A percentile compares a stretch with the other conserved stretches of the same genome.
Conservation (phyloP, 2,113 vertebrate species). For the Amblyopsis rosae region DNA sequence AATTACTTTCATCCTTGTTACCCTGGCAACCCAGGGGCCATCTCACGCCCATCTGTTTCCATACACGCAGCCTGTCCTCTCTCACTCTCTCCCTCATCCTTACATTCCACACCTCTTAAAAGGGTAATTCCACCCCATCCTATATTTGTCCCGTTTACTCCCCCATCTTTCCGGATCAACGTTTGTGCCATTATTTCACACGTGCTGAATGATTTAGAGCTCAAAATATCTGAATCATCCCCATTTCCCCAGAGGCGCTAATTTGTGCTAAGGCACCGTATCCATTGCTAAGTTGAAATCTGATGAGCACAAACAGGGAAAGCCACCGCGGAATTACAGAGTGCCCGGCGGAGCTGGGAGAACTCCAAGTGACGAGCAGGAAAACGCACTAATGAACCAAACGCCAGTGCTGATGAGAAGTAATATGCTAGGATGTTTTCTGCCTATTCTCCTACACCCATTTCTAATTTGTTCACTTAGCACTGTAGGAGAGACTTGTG, state of each 20-base stretch:
- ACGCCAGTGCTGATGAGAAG: constrained; percentile 28
- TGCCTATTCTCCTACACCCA: constrained; percentile 25
- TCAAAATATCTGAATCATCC: constrained; percentile 23
- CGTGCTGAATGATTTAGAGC: constrained; percentile 45
- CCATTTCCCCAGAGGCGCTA: constrained; percentile 38
- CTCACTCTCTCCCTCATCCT: not conserved
- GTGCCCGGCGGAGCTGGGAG: constrained; percentile 31
- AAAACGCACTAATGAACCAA: constrained; percentile 49
- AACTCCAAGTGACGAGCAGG: constrained; percentile 45
- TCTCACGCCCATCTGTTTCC: constrained; percentile 64
- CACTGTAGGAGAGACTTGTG: constrained; percentile 7
- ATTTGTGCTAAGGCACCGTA: constrained; percentile 51
- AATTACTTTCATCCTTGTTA: constrained; percentile 65
- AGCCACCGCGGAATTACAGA: constrained; percentile 54
- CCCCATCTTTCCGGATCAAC: constrained; percentile 14
- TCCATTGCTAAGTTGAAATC: constrained; percentile 49
- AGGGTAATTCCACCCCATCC: constrained; percentile 7
- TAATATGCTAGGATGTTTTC: constrained; percentile 13
- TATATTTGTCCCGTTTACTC: constrained; percentile 14
- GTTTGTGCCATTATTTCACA: constrained; percentile 36
- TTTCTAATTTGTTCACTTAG: constrained; percentile 40
- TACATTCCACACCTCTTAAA: constrained; percentile 23
- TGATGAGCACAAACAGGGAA: constrained; percentile 54
- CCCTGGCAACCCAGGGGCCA: constrained; percentile 53
- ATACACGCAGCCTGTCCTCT: constrained; percentile 19